These are phyloP conservation scores for Leucophora obtusa DNA, from an alignment of 2,888 invertebrate genomes.

Conservation along the genomic window DNA sequence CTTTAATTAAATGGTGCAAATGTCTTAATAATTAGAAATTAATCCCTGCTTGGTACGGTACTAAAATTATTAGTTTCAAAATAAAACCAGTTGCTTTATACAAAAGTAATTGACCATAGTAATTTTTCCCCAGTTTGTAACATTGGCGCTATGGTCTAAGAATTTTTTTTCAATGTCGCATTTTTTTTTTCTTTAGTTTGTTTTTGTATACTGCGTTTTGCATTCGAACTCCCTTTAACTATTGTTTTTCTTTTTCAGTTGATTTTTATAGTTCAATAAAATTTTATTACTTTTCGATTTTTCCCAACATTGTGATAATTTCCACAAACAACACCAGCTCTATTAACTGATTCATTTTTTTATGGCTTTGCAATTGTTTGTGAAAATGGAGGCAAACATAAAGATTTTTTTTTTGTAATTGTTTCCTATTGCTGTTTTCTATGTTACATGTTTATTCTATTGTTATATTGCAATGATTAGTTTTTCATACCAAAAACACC, in stretches of 20 bases:
- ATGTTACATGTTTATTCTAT: conserved; percentile 44
- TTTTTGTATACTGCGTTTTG: not conserved
- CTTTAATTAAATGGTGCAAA: too few relatives aligned
- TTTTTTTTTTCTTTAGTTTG: too few relatives aligned
- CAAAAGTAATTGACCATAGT: conserved; percentile 32
- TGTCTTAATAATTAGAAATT: too few relatives aligned
- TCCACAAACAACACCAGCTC: conserved; percentile 52
- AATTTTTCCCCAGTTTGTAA: not conserved
- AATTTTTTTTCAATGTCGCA: conserved; percentile 28
- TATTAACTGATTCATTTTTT: conserved; percentile 12
- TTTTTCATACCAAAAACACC: conserved; percentile 23
- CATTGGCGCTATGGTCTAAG: conserved; percentile 41
- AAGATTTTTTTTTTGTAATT: conserved; percentile 5
- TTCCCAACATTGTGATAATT: conserved; percentile 66
- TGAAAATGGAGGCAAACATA: conserved; percentile 19
- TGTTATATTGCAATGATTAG: conserved; percentile 42
- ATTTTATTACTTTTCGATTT: conserved; percentile 68
- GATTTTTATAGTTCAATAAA: conserved; percentile 69
- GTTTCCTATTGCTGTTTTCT: not conserved
- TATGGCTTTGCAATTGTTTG: conserved; percentile 45
- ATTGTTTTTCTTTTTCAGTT: conserved; percentile 19
- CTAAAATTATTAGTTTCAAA: too few relatives aligned
- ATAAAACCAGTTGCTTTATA: conserved; percentile 12
- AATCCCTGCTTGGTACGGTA: too few relatives aligned
- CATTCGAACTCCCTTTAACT: not conserved